Conservation (phyloP, 2,888 invertebrate genomes). For the Ennomos erosarius region DNA sequence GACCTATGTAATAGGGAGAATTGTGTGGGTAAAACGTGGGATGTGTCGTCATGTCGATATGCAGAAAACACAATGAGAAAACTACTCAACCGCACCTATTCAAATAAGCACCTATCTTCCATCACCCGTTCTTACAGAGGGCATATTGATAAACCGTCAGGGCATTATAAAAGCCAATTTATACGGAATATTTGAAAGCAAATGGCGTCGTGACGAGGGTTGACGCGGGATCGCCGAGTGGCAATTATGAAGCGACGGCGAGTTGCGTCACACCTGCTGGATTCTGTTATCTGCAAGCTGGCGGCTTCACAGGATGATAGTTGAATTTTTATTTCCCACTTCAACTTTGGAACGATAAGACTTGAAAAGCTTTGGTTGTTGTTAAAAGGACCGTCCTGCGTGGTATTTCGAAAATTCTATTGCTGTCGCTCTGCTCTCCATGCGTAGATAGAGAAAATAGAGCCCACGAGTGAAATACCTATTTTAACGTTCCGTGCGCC, state of each 20-base stretch:
- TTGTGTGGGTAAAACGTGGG: no score
- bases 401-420: no score
- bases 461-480: no score
- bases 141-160: conserved; percentile 59
- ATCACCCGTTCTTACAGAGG: conserved; percentile 26
- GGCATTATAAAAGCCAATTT: conserved; percentile 62
- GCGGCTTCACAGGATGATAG: conserved; percentile 14
- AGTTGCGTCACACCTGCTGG: conserved; percentile 51
- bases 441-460: no score
- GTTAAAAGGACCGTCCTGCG: no score
- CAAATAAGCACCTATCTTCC: conserved; percentile 25
- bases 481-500: no score
- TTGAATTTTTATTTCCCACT: conserved; percentile 21
- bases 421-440: no score
- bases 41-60: no score
- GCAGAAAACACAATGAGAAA: background rate
- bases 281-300: conserved; percentile 32
- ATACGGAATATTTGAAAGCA: conserved; percentile 65
- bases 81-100: conserved; percentile 19
- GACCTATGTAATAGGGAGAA: no score
- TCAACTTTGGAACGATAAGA: no score
- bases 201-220: conserved; percentile 72
- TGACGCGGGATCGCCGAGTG: conserved; percentile 67
- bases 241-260: conserved; percentile 62
- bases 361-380: no score